Conservation (phyloP, 2,797 vertebrate genomes). For the Silurus aristotelis region DNA sequence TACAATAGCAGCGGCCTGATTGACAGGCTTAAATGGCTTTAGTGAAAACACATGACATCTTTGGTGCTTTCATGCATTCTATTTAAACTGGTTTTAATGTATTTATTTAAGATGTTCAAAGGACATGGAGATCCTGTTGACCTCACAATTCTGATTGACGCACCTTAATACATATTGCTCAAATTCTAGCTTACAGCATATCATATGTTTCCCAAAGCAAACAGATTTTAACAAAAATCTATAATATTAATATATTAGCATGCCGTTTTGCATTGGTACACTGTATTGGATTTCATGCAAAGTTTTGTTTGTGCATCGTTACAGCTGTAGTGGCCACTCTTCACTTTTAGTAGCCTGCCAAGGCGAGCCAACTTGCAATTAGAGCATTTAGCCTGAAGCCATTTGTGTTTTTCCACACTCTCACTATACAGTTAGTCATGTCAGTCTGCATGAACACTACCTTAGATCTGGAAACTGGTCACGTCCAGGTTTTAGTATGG, state of each 20-base stretch:
- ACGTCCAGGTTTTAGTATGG: not conserved
- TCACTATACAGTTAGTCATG: not conserved
- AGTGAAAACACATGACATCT: not conserved
- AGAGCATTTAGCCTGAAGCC: not conserved
- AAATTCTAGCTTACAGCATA: not conserved
- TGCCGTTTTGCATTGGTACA: too few species aligned
- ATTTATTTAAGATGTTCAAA: slow-evolving; percentile 8
- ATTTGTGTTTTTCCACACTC: not conserved
- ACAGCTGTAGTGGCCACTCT: slow-evolving; percentile 2
- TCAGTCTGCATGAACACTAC: not conserved
- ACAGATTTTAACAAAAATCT: not conserved
- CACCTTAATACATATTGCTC: not conserved
- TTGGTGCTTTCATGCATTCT: not conserved
- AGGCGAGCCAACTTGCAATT: not conserved
- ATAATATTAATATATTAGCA: too few species aligned
- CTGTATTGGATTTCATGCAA: too few species aligned
- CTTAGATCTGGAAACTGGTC: not conserved
- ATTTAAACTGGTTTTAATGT: slow-evolving; percentile 18
- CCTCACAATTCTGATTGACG: not conserved
- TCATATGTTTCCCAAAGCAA: not conserved
- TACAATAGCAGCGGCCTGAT: not conserved
- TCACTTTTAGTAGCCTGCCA: not conserved
- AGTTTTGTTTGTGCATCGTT: too few species aligned
- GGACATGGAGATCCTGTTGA: slow-evolving; percentile 8
- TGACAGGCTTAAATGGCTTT: not conserved